Base-by-base conservation (phyloP, 2,113 vertebrate genomes). In the Pterocles gutturalis region DNA sequence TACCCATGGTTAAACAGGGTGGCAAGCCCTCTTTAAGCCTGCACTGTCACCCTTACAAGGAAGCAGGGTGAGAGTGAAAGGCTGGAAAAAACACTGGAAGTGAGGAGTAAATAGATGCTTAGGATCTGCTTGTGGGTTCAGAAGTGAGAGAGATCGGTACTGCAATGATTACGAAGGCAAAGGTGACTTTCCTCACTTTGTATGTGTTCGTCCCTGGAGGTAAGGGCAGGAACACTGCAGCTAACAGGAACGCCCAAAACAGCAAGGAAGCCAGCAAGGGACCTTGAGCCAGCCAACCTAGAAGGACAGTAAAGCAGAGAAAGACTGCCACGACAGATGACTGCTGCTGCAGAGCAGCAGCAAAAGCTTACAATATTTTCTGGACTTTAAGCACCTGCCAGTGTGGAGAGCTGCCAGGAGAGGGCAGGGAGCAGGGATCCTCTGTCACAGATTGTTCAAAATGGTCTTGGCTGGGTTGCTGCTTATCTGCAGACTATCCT, bases 141-240 rank as follows among this genome's bases (percentile, higher is more conserved):
- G n/a, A 79, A 51, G 11, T 9, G 46, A n/a, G 55, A 83, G 25
- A 53, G 34, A 48, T 41, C 38, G 7, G 31, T 21, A 0, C 20
- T 64, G 14, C 28, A 72, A 10, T 8, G 21, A 19, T 49, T 26
- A 22, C 21, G 8, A 64, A 64, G 46, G 61, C 19, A 67, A 92
- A 70, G 49, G 45, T 54, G 67, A 33, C 31, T 69, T 53, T 54
- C 29, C 21, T 72, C 54, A 1, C 21, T 62, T 21, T 43, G 28
- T 1, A 1, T 6, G 1, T 19, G 24, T 29, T 34, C 4, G 2
- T 0, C 64, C 16, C 82, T 45, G 41, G 57, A 75, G 57, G n/a
- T 58, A 92, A 62, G 38, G 65, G 12, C n/a, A 62, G 75, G 51
- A 55, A 2, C 6, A 4, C n/a, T 58, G 87, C 72, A 83, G 54